Percentiles rank a stretch among this genome's conserved stretches.
phyloP scores from a whole-genome alignment of 2,797 vertebrate genomes.

The Trachops cirrhosus region DNA sequence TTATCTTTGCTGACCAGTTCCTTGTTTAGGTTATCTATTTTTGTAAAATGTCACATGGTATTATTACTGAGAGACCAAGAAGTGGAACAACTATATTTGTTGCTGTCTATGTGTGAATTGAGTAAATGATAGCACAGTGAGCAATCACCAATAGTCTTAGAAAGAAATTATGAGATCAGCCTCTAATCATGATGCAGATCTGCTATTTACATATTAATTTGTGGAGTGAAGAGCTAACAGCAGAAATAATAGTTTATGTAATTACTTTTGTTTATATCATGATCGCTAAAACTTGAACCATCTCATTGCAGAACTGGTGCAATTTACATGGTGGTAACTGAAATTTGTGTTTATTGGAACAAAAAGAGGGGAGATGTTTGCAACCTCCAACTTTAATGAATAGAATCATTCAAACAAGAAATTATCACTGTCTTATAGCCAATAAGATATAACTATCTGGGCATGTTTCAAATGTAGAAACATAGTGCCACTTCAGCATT shows the following conservation, averaged over 20 bases:
- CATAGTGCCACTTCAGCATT: neutral
- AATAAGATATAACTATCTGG: neutral
- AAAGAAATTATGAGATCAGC: neutral
- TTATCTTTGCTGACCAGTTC: neutral
- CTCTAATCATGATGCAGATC: fast-evolving
- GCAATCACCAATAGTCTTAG: neutral
- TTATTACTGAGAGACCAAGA: neutral
- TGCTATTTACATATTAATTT: neutral
- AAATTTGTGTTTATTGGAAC: neutral
- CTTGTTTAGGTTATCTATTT: neutral
- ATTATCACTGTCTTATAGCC: neutral
- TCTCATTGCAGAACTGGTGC: neutral
- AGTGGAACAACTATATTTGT: neutral
- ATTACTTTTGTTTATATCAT: neutral
- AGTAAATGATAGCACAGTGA: neutral
- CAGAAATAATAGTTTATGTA: neutral
- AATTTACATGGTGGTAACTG: neutral
- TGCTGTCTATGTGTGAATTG: neutral
- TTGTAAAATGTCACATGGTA: neutral
- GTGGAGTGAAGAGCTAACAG: neutral
- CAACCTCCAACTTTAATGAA: neutral
- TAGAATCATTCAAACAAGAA: neutral
- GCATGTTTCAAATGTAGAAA: neutral
- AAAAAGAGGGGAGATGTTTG: neutral
- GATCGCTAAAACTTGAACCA: neutral